A percentile compares a stretch with the other conserved stretches of the same genome.
These are phyloP conservation scores for Andrena cerasifolii DNA, from an alignment of 1,140 invertebrate genomes.

Conservation along the genomic window DNA sequence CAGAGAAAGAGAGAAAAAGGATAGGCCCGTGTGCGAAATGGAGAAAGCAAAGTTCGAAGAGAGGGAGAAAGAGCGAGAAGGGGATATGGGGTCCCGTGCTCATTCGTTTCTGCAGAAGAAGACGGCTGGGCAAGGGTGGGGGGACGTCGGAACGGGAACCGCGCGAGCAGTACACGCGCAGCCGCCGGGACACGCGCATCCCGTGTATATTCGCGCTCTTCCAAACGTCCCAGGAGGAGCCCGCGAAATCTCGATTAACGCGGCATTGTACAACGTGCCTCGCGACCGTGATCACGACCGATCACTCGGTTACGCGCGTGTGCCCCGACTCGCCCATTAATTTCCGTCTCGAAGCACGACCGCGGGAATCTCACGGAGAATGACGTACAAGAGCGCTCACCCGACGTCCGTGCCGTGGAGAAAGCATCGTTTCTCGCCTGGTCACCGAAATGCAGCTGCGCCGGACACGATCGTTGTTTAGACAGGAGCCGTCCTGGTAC, in stretches of 20 bases:
- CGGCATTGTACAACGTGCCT: slow-evolving; percentile 71
- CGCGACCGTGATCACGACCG: slow-evolving; percentile 58
- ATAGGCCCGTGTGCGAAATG: neutral
- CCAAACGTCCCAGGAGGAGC: slow-evolving; percentile 55
- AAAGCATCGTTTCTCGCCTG: neutral
- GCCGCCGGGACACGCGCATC: slow-evolving; percentile 77
- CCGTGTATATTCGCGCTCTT: slow-evolving; percentile 56
- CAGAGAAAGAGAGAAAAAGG: slow-evolving; percentile 14
- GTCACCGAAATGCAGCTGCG: neutral
- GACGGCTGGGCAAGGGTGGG: slow-evolving; percentile 18
- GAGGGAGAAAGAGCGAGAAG: slow-evolving; percentile 36
- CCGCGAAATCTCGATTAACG: slow-evolving; percentile 72
- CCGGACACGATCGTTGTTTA: neutral
- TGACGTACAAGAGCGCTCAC: neutral
- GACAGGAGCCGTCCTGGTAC: too few species aligned
- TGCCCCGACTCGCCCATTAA: neutral
- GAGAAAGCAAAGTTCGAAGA: neutral
- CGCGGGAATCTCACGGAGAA: neutral
- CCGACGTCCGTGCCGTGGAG: neutral
- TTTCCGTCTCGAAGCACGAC: too few species aligned
- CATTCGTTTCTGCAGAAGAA: slow-evolving; percentile 51
- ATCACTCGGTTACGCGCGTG: neutral
- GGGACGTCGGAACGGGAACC: slow-evolving; percentile 46
- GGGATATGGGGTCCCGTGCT: slow-evolving; percentile 59
- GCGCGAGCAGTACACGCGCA: slow-evolving; percentile 76